A percentile compares a stretch with the other conserved stretches of the same genome.
These are phyloP conservation scores for Ochotona curzoniae DNA, from an alignment of 2,113 vertebrate genomes.

Conservation along the genomic window DNA sequence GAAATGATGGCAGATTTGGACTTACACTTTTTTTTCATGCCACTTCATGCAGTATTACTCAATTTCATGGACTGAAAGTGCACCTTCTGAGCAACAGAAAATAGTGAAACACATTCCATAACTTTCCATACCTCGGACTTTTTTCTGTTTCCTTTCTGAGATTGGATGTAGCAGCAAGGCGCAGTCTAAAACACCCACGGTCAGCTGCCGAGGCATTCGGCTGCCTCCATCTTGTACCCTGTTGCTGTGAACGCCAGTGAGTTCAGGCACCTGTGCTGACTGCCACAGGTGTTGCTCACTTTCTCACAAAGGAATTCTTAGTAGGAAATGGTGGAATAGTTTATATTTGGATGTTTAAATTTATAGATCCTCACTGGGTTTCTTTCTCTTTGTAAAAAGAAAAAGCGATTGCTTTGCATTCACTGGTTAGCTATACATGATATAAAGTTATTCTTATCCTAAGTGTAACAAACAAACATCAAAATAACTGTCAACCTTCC, in stretches of 20 bases:
- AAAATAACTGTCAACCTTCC: slow-evolving; percentile 60
- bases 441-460: slow-evolving; percentile 35
- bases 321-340: not conserved
- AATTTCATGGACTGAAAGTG: not conserved
- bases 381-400: not conserved
- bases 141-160: not conserved
- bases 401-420: slow-evolving; percentile 2
- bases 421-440: not conserved
- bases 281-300: not conserved
- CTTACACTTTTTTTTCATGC: not conserved
- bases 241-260: rapidly evolving
- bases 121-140: not conserved
- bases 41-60: not conserved
- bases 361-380: not conserved
- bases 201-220: rapidly evolving
- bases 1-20: not conserved
- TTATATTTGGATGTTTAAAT: not conserved
- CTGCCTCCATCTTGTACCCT: not conserved
- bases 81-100: not conserved
- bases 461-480: slow-evolving; percentile 55
- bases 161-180: not conserved
- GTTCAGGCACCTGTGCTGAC: rapidly evolving
- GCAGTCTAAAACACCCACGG: no score
- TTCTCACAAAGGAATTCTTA: not conserved
- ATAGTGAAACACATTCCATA: not conserved